Evolutionary conservation across 2,113 vertebrate species (phyloP), one percentile per base, ranked within the genome.

Genomic region (Astur gentilis): DNA sequence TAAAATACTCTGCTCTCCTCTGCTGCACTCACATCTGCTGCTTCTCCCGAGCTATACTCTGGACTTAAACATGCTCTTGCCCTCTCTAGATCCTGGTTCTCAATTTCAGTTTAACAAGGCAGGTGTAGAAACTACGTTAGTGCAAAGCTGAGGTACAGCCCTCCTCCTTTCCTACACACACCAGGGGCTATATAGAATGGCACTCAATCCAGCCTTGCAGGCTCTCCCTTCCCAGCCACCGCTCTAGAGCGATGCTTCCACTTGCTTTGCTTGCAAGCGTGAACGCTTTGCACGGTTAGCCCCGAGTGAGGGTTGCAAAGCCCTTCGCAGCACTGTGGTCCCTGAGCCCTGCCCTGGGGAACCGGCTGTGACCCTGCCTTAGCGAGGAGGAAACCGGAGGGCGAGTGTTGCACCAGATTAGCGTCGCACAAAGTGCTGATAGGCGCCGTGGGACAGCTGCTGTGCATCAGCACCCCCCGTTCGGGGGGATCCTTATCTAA

Each of bases 351-450:
- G 25, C 19, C 36, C 25, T 2, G 0, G 66, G 47, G 62, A 65
- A 40, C 50, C 0, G 2, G n/a, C 75, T 85, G 45, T 31, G 77
- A 82, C 93, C 86, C 95, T 88, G 87, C 61, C 65, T 61, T 34
- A 87, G 67, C 38, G 83, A 45, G 82, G 89, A 97, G 97, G 97
- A 97, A 97, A 66, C 86, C 4, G 2, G 76, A 78, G 83, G 44
- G 15, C 2, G 4, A 77, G 54, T 97, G 97, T 85, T 95, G 26
- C 40, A 18, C n/a, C 54, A 93, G 97, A 97, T 97, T 92, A 97
- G 89, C 70, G 21, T 25, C 4, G 0, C 44, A 6, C 8, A 0
- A 6, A 19, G 70, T 50, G 42, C 78, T 0, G 87, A 87, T 77
- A 91, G 52, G 49, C 42, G 34, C 87, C 3, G 6, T 55, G 66